Base-by-base conservation (phyloP, 2,113 vertebrate species). In the Myodes glareolus region DNA sequence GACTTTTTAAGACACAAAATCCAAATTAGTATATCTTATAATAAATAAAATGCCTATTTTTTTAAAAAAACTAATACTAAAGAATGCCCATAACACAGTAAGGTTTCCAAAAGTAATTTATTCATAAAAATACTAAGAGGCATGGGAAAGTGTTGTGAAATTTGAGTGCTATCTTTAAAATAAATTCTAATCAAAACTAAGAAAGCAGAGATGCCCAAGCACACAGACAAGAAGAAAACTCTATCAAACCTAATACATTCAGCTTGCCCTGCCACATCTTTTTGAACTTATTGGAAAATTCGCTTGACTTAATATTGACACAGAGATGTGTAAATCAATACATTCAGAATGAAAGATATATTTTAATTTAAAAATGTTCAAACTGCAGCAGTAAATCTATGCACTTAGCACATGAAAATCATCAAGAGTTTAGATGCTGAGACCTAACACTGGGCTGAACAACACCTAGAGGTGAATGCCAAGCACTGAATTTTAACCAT, bases 361-460 rank as follows among this genome's bases (percentile, higher is more conserved):
- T 99, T 99, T 99, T 99, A 99, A 99, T 99, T 99, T 99, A 99
- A 99, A 99, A 99, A 99, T 99, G 99, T 99, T 99, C 99, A 99
- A 99, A 99, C 98, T 99, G 98, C 98, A 99, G 99, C 99, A 99
- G 99, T 98, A 99, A 99, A 99, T 99, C 99, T 98, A 99, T 99
- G 99, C 98, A 98, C 98, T 99, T 99, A 99, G 99, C 97, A 98
- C 97, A 98, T 96, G 98, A 97, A 98, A 98, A 99, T 98, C 98
- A 98, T 98, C 98, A 98, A 97, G 96, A 88, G 84, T 98, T 97
- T 98, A 96, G 88, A 97, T 94, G 92, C 78, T 97, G 95, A 97
- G 93, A 98, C 95, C 96, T 96, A 98, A 94, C 97, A 98, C 93
- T 90, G 92, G 96, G 73, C 93, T 98, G 97, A 96, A 70, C 92